phyloP scores from a whole-genome alignment of 1,140 invertebrate genomes.

The Drosophila busckii region DNA sequence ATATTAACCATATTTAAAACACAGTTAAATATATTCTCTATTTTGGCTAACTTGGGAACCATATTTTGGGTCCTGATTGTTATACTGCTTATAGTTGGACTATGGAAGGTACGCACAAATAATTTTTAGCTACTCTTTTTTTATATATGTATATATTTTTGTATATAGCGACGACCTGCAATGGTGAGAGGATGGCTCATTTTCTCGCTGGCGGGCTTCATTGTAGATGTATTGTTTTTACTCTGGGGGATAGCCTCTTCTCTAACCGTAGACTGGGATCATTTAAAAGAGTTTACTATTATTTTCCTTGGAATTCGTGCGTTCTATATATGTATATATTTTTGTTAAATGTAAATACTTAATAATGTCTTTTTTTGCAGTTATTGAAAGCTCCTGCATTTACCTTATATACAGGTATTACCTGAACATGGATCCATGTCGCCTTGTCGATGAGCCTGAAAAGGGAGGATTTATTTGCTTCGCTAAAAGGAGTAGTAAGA shows the following conservation, averaged over 20 bases:
- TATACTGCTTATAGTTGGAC: conserved; percentile 41
- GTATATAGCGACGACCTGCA: conserved; percentile 23
- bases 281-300: conserved; percentile 30
- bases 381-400: conserved; percentile 38
- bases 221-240: conserved; percentile 35
- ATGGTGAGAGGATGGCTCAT: conserved; percentile 43
- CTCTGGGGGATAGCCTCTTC: conserved; percentile 39
- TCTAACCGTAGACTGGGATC: conserved; percentile 38
- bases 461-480: conserved; percentile 1
- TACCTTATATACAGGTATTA: conserved; percentile 44
- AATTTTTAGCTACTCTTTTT: not conserved
- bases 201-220: conserved; percentile 44
- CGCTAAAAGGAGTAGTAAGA: too few relatives aligned
- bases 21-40: conserved; percentile 29
- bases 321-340: not conserved
- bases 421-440: conserved; percentile 32
- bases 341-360: not conserved
- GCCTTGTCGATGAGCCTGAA: not conserved
- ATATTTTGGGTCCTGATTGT: conserved; percentile 52
- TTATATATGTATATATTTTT: not conserved
- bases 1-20: not conserved
- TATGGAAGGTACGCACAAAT: conserved; percentile 40
- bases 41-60: conserved; percentile 44
- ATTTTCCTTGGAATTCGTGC: conserved; percentile 48
- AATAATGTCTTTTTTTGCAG: conserved; percentile 2